These are phyloP conservation scores for Empidonax traillii DNA, from an alignment of 2,113 vertebrate genomes.

Conservation along the genomic window DNA sequence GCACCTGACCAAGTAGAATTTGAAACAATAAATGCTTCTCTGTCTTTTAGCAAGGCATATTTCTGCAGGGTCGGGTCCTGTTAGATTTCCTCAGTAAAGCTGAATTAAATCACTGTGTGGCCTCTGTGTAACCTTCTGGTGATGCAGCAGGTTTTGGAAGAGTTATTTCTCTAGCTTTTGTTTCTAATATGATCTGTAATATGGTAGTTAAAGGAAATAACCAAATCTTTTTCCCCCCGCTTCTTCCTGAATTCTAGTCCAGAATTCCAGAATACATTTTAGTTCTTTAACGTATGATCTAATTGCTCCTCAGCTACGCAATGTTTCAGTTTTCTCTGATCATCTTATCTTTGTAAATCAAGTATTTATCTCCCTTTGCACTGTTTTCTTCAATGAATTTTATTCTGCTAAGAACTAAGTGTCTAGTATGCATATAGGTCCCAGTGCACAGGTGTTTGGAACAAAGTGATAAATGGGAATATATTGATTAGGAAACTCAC, in stretches of 20 bases:
- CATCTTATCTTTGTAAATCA: neutral
- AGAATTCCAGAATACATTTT: neutral
- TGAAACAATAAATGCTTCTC: neutral
- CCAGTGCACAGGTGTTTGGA: neutral
- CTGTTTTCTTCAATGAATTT: neutral
- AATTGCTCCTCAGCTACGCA: neutral
- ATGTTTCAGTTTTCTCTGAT: neutral
- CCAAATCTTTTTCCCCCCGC: neutral
- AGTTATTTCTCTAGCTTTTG: neutral
- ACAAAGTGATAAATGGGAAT: neutral
- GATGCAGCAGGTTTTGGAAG: neutral
- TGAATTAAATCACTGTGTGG: neutral
- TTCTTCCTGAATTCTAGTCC: neutral
- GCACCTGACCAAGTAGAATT: neutral
- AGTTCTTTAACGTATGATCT: neutral
- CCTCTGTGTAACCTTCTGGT: neutral
- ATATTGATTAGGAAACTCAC: conserved; percentile 10
- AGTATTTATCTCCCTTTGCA: neutral
- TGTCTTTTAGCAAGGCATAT: neutral
- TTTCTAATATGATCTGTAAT: neutral
- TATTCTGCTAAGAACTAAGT: neutral
- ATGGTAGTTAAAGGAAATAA: neutral
- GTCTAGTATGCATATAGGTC: neutral
- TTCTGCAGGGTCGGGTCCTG: neutral
- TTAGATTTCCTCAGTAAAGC: neutral